A percentile compares a stretch with the other conserved stretches of the same genome.
These are phyloP conservation scores for Leptogaster cylindrica DNA, from an alignment of 2,888 invertebrate species.

Conservation along the genomic window DNA sequence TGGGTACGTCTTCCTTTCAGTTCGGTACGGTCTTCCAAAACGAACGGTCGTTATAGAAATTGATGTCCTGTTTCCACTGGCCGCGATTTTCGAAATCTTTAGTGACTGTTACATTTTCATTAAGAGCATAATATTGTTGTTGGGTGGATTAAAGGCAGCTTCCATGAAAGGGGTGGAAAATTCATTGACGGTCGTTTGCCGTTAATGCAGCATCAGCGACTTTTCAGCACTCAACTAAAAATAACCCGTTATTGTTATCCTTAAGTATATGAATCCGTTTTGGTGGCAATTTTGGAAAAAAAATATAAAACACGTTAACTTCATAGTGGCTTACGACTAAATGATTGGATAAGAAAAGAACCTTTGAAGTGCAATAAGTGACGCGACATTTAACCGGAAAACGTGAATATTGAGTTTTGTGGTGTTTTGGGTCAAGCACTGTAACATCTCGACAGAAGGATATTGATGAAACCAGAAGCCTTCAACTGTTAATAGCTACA, in stretches of 20 bases:
- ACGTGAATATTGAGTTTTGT: conserved; percentile 9
- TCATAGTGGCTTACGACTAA: too few relatives aligned
- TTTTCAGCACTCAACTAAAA: background rate
- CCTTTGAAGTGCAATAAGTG: conserved; percentile 25
- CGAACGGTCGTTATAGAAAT: conserved; percentile 1
- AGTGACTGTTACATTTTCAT: background rate
- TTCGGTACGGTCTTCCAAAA: conserved; percentile 21
- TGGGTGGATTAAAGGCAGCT: background rate
- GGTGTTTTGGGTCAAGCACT: conserved; percentile 28
- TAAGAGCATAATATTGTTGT: background rate
- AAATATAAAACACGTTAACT: too few relatives aligned
- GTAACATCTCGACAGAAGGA: background rate
- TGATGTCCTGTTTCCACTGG: background rate
- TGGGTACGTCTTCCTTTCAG: conserved; percentile 16
- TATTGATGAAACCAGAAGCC: background rate
- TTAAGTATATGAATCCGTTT: conserved; percentile 13
- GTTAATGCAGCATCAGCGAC: background rate
- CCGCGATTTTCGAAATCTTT: background rate
- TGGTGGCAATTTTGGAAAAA: conserved; percentile 4
- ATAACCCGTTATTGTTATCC: background rate
- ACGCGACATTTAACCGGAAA: background rate
- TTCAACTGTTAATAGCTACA: conserved; percentile 1
- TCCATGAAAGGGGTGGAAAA: background rate
- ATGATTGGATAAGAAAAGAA: conserved; percentile 10
- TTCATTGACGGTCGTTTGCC: background rate